These are phyloP conservation scores for Gambusia yucatana DNA, from an alignment of 2,797 vertebrate species.

Conservation along the genomic window DNA sequence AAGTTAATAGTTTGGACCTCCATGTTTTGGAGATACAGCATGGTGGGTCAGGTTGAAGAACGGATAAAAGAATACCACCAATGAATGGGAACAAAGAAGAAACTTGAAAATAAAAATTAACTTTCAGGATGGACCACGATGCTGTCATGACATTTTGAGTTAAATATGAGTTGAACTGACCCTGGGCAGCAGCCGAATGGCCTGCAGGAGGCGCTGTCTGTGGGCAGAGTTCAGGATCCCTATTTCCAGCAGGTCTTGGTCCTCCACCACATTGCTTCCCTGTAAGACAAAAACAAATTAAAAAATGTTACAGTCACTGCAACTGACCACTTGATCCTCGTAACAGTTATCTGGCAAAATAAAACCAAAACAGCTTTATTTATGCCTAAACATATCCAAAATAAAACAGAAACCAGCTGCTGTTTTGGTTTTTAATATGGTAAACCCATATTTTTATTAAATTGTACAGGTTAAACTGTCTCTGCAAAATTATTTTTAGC, in stretches of 20 bases:
- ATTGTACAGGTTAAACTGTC: neutral
- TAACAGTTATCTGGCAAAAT: neutral
- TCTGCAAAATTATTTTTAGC: neutral
- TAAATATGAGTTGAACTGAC: constrained; percentile 73
- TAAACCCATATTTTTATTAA: neutral
- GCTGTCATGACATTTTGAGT: neutral
- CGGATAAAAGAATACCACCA: neutral
- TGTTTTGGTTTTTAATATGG: neutral
- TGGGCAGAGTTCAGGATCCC: constrained; percentile 98
- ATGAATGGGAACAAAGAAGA: neutral
- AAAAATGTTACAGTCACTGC: constrained; percentile 1
- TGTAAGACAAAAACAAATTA: constrained; percentile 58
- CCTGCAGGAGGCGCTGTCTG: constrained; percentile 96
- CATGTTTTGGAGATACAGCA: too few relatives aligned
- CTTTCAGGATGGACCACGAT: neutral
- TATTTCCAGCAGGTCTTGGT: constrained; percentile 97
- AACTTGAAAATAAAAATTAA: neutral
- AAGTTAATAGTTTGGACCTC: too few relatives aligned
- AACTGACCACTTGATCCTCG: neutral
- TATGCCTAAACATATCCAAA: neutral
- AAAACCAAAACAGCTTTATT: neutral
- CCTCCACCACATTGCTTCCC: constrained; percentile 98
- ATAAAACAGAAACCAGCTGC: neutral
- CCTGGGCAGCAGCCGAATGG: constrained; percentile 96
- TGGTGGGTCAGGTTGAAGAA: neutral